Base-by-base conservation (phyloP, 2,888 invertebrate genomes). In the Helleia helle region DNA sequence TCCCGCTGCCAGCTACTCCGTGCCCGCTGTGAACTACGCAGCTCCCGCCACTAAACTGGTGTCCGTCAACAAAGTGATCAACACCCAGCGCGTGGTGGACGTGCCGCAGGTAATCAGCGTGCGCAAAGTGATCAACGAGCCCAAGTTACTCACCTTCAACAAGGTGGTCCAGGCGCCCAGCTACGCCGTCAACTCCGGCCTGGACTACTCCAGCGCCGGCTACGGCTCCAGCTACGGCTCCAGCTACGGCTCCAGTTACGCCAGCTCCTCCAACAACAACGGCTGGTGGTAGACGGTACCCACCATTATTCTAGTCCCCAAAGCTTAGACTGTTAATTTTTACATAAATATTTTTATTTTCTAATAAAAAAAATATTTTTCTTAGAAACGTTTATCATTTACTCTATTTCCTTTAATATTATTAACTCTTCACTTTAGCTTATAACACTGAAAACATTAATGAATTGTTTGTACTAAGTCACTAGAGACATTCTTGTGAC, bases 71-170 rank as follows among this genome's bases (percentile, higher is more conserved):
- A 69, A 63, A 44, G 61, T 71, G 1, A 64, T 71, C 36, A 59
- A 56, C 47, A 59, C 65, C 1, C 56, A 54, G 15, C 58, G 55
- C 42, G 59, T 63, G 13, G 57, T 65, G 25, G 51, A 54, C 24
- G 62, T 60, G 15, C 67, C 71, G 5, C 60, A 65, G 43, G 60
- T 65, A 6, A 55, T 69, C 26, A 50, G 53, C 25, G 65, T 67
- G 8, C 65, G 58, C 46, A 71, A 66, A 46, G 54, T 67, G 22
- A 62, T 75, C 47, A 58, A 62, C 38, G 65, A 65, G 44, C 69
- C 65, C 9, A 62, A 65, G 53, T 68, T 67, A 46, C 62, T 71
- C 51, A 59, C 71, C 40, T 69, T 71, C 41, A 74, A 73, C 54
- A 55, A 59, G 48, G 60, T 70, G 34, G 65, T 74, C 39, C 56